Evolutionary conservation across 2,797 vertebrate species (phyloP).

Genomic region (Acanthis flammea): DNA sequence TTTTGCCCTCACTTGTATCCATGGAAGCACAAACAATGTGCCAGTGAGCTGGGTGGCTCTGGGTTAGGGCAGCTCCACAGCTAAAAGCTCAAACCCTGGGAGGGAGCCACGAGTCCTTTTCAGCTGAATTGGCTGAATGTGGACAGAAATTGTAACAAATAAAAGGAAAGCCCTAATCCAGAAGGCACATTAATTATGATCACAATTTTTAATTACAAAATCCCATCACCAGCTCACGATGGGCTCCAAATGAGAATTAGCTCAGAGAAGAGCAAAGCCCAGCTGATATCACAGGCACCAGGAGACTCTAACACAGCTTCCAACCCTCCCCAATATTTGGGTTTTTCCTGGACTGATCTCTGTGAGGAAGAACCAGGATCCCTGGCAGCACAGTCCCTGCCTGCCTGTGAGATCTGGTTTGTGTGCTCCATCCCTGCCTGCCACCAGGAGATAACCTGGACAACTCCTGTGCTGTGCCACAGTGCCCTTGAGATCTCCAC

Average conservation of each 20-base stretch:
- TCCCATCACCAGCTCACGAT: neutral
- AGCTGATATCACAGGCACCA: accelerated
- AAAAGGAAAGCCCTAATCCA: neutral
- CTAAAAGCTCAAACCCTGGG: neutral
- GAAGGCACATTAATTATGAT: neutral
- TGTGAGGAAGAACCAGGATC: neutral
- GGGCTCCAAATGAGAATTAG: neutral
- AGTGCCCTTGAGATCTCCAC: neutral
- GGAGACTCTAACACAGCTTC: neutral
- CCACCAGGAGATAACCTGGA: neutral
- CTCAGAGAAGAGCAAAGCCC: neutral
- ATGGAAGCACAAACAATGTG: neutral
- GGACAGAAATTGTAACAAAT: neutral
- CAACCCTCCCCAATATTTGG: neutral
- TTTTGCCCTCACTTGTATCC: neutral
- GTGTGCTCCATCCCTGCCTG: neutral
- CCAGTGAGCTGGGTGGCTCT: neutral
- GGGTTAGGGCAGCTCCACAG: neutral
- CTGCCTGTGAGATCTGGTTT: neutral
- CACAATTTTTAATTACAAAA: neutral
- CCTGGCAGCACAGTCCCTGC: neutral
- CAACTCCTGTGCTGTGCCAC: accelerated
- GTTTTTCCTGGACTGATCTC: neutral
- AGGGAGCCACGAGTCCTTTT: neutral
- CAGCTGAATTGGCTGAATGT: neutral